phyloP scores from a whole-genome alignment of 2,888 invertebrate species.

The Nephrotoma guestfalica region DNA sequence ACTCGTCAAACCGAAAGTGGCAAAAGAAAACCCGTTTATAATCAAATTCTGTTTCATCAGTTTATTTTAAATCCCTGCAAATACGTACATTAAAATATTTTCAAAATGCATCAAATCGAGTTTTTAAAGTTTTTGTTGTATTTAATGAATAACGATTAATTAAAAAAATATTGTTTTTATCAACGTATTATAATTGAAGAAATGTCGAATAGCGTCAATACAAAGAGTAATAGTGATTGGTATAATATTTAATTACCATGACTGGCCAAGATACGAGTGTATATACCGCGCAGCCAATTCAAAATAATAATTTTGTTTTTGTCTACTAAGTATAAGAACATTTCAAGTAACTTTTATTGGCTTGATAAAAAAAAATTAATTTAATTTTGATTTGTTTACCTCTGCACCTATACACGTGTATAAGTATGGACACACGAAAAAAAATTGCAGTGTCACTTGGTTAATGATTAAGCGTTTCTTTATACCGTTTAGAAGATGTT shows the following conservation, averaged over 20 bases:
- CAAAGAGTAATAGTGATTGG: background rate
- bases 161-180: no score
- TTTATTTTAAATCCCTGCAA: no score
- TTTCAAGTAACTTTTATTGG: background rate
- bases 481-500: no score
- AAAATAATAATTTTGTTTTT: background rate
- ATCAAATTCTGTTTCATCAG: no score
- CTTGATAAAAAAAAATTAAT: background rate
- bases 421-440: background rate
- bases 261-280: background rate
- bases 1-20: no score
- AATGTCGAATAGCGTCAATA: background rate
- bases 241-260: background rate
- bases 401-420: background rate
- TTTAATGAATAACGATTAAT: no score
- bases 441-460: background rate
- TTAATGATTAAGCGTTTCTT: background rate
- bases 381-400: background rate
- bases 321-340: background rate
- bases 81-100: no score
- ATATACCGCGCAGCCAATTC: background rate
- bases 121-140: no score
- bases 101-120: no score
- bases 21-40: no score
- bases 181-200: background rate